Percentiles rank a stretch among this genome's conserved stretches.
Conservation (phyloP, 1,140 invertebrate genomes). For the Hormaphis cornu region DNA sequence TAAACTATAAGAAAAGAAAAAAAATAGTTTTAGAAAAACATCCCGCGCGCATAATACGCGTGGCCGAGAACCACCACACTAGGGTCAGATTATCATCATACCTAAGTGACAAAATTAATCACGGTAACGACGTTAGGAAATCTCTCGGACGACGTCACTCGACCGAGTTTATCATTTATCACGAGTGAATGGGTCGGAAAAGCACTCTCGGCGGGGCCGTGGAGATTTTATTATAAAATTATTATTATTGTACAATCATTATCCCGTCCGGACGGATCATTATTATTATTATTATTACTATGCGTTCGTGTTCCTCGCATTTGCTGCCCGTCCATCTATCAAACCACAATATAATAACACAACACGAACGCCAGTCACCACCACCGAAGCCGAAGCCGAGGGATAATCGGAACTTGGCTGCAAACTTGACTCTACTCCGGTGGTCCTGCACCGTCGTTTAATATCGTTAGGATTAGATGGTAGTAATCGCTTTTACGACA, state of each 20-base stretch:
- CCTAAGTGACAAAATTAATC: slow-evolving; percentile 12
- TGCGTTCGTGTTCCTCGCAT: neutral
- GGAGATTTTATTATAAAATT: neutral
- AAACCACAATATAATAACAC: too few species aligned
- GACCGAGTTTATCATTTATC: neutral
- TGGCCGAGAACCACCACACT: neutral
- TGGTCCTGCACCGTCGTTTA: slow-evolving; percentile 7
- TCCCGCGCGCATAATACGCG: neutral
- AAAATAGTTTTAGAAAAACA: neutral
- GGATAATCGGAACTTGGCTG: slow-evolving; percentile 5
- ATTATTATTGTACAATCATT: neutral
- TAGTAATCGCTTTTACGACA: too few species aligned
- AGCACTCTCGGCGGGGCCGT: neutral
- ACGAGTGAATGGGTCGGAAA: neutral
- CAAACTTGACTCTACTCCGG: neutral
- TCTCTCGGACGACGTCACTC: neutral
- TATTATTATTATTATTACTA: too few species aligned
- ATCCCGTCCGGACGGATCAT: neutral
- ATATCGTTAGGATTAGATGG: slow-evolving; percentile 13
- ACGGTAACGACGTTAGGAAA: neutral
- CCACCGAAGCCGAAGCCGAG: neutral
- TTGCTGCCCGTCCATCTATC: too few species aligned
- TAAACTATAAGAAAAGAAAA: neutral
- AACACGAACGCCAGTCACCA: slow-evolving; percentile 1
- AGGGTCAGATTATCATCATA: neutral